phyloP scores from a whole-genome alignment of 1,140 invertebrate genomes.

The Hylyphantes graminicola region DNA sequence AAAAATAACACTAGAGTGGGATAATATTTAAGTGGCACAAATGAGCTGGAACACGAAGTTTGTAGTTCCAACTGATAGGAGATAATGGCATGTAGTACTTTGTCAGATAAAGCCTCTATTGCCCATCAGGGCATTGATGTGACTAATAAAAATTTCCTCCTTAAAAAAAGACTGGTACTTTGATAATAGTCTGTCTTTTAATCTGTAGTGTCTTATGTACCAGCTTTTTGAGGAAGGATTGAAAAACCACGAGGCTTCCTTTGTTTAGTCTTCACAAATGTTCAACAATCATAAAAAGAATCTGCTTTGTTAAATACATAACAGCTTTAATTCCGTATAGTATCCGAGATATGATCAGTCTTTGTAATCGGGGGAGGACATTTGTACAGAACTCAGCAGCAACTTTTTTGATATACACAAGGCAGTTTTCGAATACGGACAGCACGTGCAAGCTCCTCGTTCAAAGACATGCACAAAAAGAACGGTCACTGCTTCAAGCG shows the following conservation, averaged over 20 bases:
- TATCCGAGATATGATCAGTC: constrained; percentile 34
- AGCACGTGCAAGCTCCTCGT: constrained; percentile 45
- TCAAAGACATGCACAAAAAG: constrained; percentile 33
- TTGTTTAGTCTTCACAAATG: constrained; percentile 16
- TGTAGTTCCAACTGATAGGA: background rate
- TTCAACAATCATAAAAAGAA: constrained; percentile 55
- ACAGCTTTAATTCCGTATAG: constrained; percentile 47
- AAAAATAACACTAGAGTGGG: constrained; percentile 42
- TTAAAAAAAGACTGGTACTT: background rate
- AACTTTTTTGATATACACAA: constrained; percentile 58
- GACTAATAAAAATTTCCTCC: constrained; percentile 24
- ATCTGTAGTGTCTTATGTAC: background rate
- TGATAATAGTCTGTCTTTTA: background rate
- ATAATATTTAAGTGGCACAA: constrained; percentile 45
- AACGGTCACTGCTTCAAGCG: constrained; percentile 1
- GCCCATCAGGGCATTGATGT: constrained; percentile 13
- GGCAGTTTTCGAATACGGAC: constrained; percentile 35
- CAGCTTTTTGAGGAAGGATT: background rate
- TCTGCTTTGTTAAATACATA: constrained; percentile 60
- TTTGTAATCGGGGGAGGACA: constrained; percentile 10
- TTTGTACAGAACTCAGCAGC: constrained; percentile 49
- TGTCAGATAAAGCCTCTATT: constrained; percentile 25
- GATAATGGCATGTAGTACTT: constrained; percentile 24
- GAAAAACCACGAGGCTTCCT: background rate
- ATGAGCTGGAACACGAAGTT: constrained; percentile 26